These are phyloP conservation scores for Troides oblongomaculatus DNA, from an alignment of 2,888 invertebrate genomes.

Conservation along the genomic window DNA sequence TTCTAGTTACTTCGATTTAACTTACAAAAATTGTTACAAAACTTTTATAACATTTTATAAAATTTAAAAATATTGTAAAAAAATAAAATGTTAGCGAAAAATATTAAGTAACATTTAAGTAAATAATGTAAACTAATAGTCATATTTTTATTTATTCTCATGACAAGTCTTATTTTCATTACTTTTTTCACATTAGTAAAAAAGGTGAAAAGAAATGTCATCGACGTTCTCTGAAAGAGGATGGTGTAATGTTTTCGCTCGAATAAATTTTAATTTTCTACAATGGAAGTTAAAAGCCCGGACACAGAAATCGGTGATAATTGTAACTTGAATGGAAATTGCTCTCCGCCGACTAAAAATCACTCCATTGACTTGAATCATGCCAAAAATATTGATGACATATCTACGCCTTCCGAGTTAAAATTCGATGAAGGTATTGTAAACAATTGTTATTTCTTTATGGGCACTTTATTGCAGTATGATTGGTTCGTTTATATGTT, in stretches of 20 bases:
- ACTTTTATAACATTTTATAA: not conserved
- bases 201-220: conserved; percentile 47
- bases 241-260: conserved; percentile 73
- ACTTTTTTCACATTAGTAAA: conserved; percentile 32
- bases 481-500: conserved; percentile 5
- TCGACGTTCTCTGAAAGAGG: conserved; percentile 44
- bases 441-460: conserved; percentile 49
- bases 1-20: no score
- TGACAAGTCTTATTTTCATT: conserved; percentile 7
- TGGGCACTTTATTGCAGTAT: conserved; percentile 18
- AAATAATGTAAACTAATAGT: not conserved
- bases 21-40: not conserved
- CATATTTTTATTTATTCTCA: conserved; percentile 36
- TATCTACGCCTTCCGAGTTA: conserved; percentile 81
- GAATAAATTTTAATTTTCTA: conserved; percentile 56
- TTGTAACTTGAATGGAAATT: conserved; percentile 61
- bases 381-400: conserved; percentile 76
- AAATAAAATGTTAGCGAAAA: not conserved
- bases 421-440: conserved; percentile 85
- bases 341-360: conserved; percentile 51
- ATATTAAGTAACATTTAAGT: not conserved
- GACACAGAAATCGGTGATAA: conserved; percentile 57
- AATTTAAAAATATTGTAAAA: not conserved
- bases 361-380: conserved; percentile 58
- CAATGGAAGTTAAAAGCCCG: conserved; percentile 64